A percentile compares a stretch with the other conserved stretches of the same genome.
Conservation (phyloP, 2,113 vertebrate genomes). For the Pangasianodon hypophthalmus region DNA sequence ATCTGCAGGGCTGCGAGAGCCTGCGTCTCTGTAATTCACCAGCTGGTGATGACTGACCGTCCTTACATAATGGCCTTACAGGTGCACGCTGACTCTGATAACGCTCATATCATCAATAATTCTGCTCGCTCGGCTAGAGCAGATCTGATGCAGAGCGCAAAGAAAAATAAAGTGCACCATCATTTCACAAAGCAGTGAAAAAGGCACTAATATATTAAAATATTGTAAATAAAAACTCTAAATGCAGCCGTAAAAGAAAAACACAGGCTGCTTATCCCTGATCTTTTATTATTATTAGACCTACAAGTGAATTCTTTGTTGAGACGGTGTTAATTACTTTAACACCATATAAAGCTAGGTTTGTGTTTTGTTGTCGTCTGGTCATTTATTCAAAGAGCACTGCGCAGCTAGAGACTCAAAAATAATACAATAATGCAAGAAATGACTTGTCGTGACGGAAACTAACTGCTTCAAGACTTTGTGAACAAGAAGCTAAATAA, state of each 20-base stretch:
- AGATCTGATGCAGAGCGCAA: neutral
- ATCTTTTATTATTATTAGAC: too few relatives aligned
- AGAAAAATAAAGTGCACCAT: neutral
- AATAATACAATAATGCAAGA: too few relatives aligned
- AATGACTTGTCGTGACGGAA: too few relatives aligned
- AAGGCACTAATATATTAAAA: neutral
- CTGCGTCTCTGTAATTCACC: conserved; percentile 60
- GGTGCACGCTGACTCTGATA: conserved; percentile 8
- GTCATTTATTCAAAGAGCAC: neutral
- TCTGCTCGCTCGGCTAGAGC: neutral
- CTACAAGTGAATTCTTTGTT: neutral
- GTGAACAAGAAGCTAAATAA: too few relatives aligned
- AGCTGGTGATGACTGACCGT: conserved; percentile 54
- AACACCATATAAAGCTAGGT: neutral
- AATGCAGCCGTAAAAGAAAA: too few relatives aligned
- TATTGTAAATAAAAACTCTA: neutral
- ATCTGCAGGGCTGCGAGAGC: conserved; percentile 60
- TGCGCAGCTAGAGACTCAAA: too few relatives aligned
- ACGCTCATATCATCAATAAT: neutral
- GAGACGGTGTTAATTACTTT: too few relatives aligned
- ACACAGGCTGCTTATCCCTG: too few relatives aligned
- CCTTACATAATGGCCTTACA: conserved; percentile 59
- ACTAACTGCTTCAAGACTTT: too few relatives aligned
- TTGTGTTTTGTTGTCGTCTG: neutral
- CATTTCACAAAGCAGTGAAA: neutral